Base-by-base conservation (phyloP, 2,888 invertebrate species). In the Phaedon cochleariae region DNA sequence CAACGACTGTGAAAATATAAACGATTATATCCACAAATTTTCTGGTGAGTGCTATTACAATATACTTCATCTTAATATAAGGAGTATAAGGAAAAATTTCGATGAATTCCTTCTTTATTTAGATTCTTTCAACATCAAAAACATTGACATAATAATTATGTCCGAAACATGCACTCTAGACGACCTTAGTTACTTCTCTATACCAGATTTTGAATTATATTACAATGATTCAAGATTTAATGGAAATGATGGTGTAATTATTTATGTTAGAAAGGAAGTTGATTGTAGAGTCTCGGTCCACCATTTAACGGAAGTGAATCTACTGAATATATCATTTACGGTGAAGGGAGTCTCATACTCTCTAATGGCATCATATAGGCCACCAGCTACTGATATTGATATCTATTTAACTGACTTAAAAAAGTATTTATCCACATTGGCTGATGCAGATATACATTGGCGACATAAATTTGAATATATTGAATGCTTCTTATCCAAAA, bases 1-100 rank as follows among this genome's bases (percentile, higher is more conserved):
- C n/a, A n/a, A n/a, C n/a, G 51, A 51, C 22, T 51, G 51, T 21
- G 51, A 51, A 51, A 51, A 51, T 22, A 51, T 51, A 22, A 51
- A 4, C 10, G 51, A 22, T 12, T 9, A 51, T 22, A 51, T 15
- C 51, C 51, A 51, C 22, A 51, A 51, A 51, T 51, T 51, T 51
- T 51, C 51, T 22, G 51, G 21, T 51, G 51, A 51, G 51, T 51
- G 1, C 4, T 51, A 5, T 51, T 51, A 9, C 12, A 51, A 51
- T 10, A 51, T 21, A 51, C 51, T 51, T n/a, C 22, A 51, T 22
- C 12, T 51, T 6, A 26, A 46, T 46, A 46, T 46, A 46, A 51
- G 22, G 10, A 34, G 31, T 10, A 5, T 34, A 34, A 34, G 10
- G 10, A 34, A 34, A 34, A 34, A 34, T 34, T 34, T 9, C 10